These are phyloP conservation scores for Drosophila longiperda DNA, from an alignment of 2,888 invertebrate species.

Conservation along the genomic window DNA sequence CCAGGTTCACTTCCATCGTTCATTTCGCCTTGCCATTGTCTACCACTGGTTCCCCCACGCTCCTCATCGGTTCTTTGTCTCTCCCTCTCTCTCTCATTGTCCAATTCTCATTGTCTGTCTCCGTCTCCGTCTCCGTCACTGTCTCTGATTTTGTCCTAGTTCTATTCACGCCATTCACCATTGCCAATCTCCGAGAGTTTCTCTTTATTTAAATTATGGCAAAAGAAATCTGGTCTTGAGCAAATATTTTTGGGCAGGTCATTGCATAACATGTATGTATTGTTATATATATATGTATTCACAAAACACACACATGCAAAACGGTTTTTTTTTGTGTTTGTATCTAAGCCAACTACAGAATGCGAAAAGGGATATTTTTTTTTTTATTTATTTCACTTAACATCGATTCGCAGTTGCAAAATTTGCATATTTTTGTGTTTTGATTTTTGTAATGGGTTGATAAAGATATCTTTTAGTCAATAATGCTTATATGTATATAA, in stretches of 20 bases:
- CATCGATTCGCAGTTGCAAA: neutral
- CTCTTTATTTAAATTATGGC: neutral
- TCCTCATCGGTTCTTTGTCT: neutral
- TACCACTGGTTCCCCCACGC: neutral
- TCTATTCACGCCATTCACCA: neutral
- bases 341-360: neutral
- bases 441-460: neutral
- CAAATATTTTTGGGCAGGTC: constrained; percentile 1
- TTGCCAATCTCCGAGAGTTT: neutral
- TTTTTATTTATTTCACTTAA: neutral
- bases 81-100: neutral
- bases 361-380: neutral
- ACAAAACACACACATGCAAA: neutral
- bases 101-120: neutral
- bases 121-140: neutral
- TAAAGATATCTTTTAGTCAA: neutral
- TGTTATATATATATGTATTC: neutral
- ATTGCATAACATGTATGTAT: neutral
- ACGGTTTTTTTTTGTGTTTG: neutral
- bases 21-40: constrained; percentile 9
- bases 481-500: neutral
- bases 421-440: neutral
- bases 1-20: constrained; percentile 9
- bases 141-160: neutral
- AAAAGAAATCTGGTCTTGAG: neutral